These are phyloP conservation scores for Grallaria varia DNA, from an alignment of 2,113 vertebrate genomes.

Conservation along the genomic window DNA sequence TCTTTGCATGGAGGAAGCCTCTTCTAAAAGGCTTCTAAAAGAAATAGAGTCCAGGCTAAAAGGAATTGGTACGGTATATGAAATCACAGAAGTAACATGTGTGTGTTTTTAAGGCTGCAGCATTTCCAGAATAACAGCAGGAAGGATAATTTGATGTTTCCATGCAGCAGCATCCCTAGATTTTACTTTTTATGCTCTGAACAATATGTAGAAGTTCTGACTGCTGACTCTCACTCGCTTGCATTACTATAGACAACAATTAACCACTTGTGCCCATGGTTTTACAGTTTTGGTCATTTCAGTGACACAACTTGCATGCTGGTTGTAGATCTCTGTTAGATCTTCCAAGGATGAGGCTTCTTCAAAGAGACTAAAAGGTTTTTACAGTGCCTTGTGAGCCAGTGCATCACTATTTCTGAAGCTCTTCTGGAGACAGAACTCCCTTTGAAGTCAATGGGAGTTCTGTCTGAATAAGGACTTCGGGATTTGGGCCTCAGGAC, in stretches of 20 bases:
- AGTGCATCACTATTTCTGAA: conserved; percentile 9
- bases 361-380: not conserved
- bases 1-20: not conserved
- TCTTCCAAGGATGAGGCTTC: not conserved
- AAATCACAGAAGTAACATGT: not conserved
- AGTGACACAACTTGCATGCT: not conserved
- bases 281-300: not conserved
- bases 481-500: conserved; percentile 28
- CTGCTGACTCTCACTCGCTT: not conserved
- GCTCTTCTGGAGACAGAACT: not conserved
- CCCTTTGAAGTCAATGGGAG: conserved; percentile 34
- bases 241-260: not conserved
- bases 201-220: not conserved
- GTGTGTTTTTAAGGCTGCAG: not conserved
- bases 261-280: not conserved
- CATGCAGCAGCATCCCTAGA: not conserved
- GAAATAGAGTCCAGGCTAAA: not conserved
- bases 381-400: not conserved
- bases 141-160: not conserved
- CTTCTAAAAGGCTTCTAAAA: not conserved
- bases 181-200: not conserved
- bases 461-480: not conserved
- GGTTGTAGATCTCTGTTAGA: not conserved
- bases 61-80: not conserved
- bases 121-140: not conserved